phyloP scores from a whole-genome alignment of 2,888 invertebrate species.

The Sarcophaga carnaria region DNA sequence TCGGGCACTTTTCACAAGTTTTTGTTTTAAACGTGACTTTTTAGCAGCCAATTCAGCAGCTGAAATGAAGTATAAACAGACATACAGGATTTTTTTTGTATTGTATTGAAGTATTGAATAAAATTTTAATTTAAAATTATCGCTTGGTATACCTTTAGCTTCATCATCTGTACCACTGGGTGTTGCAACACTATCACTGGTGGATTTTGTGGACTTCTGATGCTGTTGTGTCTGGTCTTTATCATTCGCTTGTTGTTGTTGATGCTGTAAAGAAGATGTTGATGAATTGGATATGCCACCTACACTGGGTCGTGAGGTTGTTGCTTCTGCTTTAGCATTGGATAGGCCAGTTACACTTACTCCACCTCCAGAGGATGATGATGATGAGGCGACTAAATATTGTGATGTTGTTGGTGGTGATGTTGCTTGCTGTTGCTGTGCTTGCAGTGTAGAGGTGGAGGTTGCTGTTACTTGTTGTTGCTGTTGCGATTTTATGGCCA shows the following conservation, averaged over 20 bases:
- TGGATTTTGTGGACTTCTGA: slow-evolving; percentile 67
- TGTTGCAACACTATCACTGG: slow-evolving; percentile 53
- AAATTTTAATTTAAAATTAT: neutral
- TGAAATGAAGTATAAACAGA: slow-evolving; percentile 57
- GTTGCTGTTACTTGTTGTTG: slow-evolving; percentile 73
- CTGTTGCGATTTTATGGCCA: slow-evolving; percentile 77
- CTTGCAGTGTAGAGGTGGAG: slow-evolving; percentile 58
- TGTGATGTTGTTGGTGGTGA: slow-evolving; percentile 75
- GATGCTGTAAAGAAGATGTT: slow-evolving; percentile 76
- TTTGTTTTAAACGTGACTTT: slow-evolving; percentile 88
- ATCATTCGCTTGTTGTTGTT: slow-evolving; percentile 48
- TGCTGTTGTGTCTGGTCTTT: slow-evolving; percentile 55
- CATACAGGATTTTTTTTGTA: neutral
- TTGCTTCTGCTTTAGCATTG: slow-evolving; percentile 66
- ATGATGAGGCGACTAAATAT: slow-evolving; percentile 75
- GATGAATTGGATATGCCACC: slow-evolving; percentile 79
- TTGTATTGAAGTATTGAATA: too few relatives aligned
- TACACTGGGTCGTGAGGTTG: slow-evolving; percentile 77
- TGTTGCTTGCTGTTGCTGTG: slow-evolving; percentile 70
- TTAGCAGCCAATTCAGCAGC: slow-evolving; percentile 85
- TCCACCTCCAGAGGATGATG: slow-evolving; percentile 76
- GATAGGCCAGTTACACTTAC: slow-evolving; percentile 73
- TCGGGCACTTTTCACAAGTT: slow-evolving; percentile 91
- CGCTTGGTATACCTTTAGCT: slow-evolving; percentile 83
- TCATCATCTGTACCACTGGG: slow-evolving; percentile 83